A percentile compares a stretch with the other conserved stretches of the same genome.
These are phyloP conservation scores for Temnothorax curvispinosus DNA, from an alignment of 1,140 invertebrate genomes.

Conservation along the genomic window DNA sequence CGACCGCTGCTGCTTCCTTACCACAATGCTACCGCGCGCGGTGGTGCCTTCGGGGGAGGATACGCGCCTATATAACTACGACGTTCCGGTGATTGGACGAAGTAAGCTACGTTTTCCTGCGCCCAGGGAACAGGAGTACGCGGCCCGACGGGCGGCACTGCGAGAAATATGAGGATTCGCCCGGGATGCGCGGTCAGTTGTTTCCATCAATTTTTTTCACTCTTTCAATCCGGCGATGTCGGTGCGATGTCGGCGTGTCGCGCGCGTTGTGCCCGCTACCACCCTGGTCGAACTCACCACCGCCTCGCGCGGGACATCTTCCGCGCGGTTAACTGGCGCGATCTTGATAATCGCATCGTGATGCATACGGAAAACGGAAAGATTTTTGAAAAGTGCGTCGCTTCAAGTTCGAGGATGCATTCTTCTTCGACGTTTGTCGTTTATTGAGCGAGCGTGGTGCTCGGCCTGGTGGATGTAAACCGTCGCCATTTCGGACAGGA, in stretches of 20 bases:
- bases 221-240: not conserved
- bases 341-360: not conserved
- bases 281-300: not conserved
- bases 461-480: not conserved
- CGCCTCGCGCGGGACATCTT: not conserved
- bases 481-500: not conserved
- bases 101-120: conserved; percentile 84
- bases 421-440: not conserved
- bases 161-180: conserved; percentile 84
- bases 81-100: conserved; percentile 85
- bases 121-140: conserved; percentile 81
- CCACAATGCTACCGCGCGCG: conserved; percentile 19
- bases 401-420: not conserved
- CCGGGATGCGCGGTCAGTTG: conserved; percentile 84
- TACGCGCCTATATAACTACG: conserved; percentile 85
- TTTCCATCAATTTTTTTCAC: not conserved
- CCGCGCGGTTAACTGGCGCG: not conserved
- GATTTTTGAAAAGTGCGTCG: not conserved
- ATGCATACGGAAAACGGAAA: not conserved
- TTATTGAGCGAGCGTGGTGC: not conserved
- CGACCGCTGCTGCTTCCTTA: conserved; percentile 24
- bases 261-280: not conserved
- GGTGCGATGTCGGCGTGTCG: not conserved
- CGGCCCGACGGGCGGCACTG: conserved; percentile 81
- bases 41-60: conserved; percentile 77